These are phyloP conservation scores for Argyra leucocephala DNA, from an alignment of 2,888 invertebrate genomes.

Conservation along the genomic window DNA sequence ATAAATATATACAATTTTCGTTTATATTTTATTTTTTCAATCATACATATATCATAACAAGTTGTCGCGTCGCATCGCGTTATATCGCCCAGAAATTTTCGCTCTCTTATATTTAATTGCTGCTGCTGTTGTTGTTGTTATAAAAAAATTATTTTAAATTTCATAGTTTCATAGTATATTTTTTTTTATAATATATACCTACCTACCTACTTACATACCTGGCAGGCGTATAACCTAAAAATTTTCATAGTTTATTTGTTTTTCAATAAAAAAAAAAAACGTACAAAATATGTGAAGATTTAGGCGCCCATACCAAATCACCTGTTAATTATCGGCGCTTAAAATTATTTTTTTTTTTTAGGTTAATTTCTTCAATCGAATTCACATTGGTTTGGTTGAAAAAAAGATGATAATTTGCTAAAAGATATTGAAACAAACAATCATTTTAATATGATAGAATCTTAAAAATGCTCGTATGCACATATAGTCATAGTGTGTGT, in stretches of 20 bases:
- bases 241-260: not conserved
- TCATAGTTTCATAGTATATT: not conserved
- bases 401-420: not conserved
- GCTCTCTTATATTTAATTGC: not conserved
- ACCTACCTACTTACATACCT: no score
- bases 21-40: no score
- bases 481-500: no score
- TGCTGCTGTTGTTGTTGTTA: not conserved
- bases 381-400: not conserved
- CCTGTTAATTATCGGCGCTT: slow-evolving; percentile 10
- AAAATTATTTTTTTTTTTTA: not conserved
- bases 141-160: not conserved
- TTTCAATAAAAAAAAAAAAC: not conserved
- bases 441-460: no score
- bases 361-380: not conserved
- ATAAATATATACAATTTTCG: no score
- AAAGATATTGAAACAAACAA: not conserved
- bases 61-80: not conserved
- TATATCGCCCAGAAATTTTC: not conserved
- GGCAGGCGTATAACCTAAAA: not conserved
- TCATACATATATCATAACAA: not conserved
- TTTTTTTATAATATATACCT: not conserved
- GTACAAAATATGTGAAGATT: not conserved
- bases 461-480: no score
- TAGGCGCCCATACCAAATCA: slow-evolving; percentile 8